These are phyloP conservation scores for Eupeodes latifasciatus DNA, from an alignment of 2,888 invertebrate genomes.

Conservation along the genomic window DNA sequence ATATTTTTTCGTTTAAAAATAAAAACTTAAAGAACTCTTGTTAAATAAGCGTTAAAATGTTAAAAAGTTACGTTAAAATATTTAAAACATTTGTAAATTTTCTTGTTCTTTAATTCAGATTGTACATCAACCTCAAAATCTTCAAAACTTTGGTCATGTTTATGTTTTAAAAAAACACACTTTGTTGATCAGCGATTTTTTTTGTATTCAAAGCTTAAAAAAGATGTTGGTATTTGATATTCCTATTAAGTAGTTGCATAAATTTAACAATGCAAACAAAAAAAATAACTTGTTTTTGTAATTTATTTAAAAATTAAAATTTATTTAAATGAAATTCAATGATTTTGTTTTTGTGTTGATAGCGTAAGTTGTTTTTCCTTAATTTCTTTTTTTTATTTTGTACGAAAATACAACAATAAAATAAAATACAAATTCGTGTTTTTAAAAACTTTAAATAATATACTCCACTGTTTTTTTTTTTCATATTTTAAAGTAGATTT, in stretches of 20 bases:
- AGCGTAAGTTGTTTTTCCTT: neutral
- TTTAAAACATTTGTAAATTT: no score
- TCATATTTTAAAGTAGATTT: neutral
- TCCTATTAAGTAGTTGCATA: constrained; percentile 64
- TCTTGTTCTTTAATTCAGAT: no score
- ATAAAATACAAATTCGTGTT: constrained; percentile 57
- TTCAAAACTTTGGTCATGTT: no score
- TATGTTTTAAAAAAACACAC: no score
- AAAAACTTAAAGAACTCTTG: no score
- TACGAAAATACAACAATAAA: constrained; percentile 52
- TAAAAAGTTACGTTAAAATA: no score
- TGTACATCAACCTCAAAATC: no score
- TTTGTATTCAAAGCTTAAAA: neutral
- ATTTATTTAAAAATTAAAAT: constrained; percentile 43
- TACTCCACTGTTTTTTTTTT: neutral
- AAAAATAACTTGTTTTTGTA: constrained; percentile 31
- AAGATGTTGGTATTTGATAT: constrained; percentile 69
- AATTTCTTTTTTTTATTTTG: constrained; percentile 35
- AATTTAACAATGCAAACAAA: constrained; percentile 31
- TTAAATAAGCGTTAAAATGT: no score
- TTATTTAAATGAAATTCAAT: neutral
- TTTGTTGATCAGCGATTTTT: no score
- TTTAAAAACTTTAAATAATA: constrained; percentile 22
- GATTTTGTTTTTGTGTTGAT: constrained; percentile 43
- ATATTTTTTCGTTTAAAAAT: no score